These are phyloP conservation scores for Labia minor DNA, from an alignment of 2,888 invertebrate genomes.

Conservation along the genomic window DNA sequence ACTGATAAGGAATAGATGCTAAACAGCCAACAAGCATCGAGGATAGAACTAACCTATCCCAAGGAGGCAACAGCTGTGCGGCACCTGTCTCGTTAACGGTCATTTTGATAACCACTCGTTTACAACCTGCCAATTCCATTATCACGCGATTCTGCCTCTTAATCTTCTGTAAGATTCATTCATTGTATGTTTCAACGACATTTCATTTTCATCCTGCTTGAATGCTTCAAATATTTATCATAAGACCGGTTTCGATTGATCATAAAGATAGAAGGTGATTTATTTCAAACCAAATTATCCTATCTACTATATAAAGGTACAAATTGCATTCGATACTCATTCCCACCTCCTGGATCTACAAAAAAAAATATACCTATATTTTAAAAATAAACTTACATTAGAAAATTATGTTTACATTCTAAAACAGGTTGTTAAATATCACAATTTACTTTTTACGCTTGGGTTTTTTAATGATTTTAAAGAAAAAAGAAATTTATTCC, in stretches of 20 bases:
- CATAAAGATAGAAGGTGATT: not conserved
- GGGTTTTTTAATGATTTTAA: too few species aligned
- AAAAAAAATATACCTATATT: too few species aligned
- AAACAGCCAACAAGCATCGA: not conserved
- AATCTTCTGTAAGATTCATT: not conserved
- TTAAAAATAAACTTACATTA: not conserved
- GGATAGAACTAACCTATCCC: not conserved
- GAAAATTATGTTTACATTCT: not conserved
- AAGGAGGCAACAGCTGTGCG: conserved; percentile 5
- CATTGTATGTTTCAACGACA: not conserved
- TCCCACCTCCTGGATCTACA: not conserved
- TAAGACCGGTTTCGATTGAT: conserved; percentile 1
- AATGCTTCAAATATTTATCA: not conserved
- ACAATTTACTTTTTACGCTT: not conserved
- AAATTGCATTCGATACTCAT: not conserved
- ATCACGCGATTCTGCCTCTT: not conserved
- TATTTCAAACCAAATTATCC: not conserved
- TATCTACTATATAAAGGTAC: not conserved
- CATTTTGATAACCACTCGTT: not conserved
- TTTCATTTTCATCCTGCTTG: not conserved
- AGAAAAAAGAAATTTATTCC: too few species aligned
- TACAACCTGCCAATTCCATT: conserved; percentile 2
- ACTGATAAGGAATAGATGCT: not conserved
- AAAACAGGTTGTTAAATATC: not conserved
- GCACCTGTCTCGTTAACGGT: conserved; percentile 3